A percentile compares a stretch with the other conserved stretches of the same genome.
phyloP scores from a whole-genome alignment of 2,888 invertebrate genomes.

The Zygaena filipendulae region DNA sequence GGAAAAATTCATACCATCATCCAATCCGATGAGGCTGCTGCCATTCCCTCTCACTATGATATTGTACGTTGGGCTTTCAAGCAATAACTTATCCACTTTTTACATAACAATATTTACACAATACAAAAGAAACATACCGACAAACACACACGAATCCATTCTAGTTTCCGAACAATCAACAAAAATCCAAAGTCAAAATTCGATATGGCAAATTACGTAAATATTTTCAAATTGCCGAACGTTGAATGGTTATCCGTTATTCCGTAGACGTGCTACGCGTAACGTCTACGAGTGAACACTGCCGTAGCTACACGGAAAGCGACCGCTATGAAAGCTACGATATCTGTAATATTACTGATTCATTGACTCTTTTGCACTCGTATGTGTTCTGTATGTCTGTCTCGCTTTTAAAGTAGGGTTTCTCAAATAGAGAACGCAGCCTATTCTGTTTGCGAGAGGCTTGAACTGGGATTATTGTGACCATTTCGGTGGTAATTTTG shows the following conservation, averaged over 20 bases:
- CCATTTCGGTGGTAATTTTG: slow-evolving; percentile 32
- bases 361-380: slow-evolving; percentile 20
- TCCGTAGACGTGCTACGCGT: slow-evolving; percentile 47
- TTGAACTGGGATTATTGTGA: slow-evolving; percentile 49
- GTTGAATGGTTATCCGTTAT: no score
- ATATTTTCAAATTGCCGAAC: no score
- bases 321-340: slow-evolving; percentile 27
- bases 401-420: slow-evolving; percentile 31
- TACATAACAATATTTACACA: slow-evolving; percentile 46
- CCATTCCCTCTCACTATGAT: slow-evolving; percentile 62
- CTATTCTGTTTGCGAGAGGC: slow-evolving; percentile 41
- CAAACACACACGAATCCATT: no score
- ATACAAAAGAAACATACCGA: slow-evolving; percentile 23
- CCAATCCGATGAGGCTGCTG: slow-evolving; percentile 45
- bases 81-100: slow-evolving; percentile 62
- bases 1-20: slow-evolving; percentile 51
- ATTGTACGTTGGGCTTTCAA: slow-evolving; percentile 58
- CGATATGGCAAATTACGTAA: no score
- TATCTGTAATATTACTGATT: slow-evolving; percentile 18
- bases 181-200: no score
- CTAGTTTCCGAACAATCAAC: no score
- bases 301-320: slow-evolving; percentile 32
- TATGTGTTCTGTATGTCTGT: slow-evolving; percentile 19
- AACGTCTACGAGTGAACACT: slow-evolving; percentile 38
- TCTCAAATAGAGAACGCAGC: slow-evolving; percentile 36